Evolutionary conservation across 2,797 vertebrate genomes (phyloP).

Genomic region (Lagodon rhomboides): DNA sequence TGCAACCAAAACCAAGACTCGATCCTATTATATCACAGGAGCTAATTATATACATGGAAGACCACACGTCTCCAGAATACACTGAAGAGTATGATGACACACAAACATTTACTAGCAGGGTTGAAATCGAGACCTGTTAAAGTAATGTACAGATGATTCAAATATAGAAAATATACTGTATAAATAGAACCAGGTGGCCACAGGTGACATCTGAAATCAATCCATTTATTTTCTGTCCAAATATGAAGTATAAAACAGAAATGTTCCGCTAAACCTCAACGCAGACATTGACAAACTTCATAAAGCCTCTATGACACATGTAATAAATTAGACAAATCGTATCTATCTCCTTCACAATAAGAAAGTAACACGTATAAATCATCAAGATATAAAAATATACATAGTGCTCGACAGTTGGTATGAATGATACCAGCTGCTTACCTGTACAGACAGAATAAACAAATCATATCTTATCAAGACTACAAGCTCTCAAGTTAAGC

Average conservation of each 20-base stretch:
- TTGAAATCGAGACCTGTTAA: constrained; percentile 19
- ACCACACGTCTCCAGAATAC: not conserved
- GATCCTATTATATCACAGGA: not conserved
- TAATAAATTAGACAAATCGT: constrained; percentile 75
- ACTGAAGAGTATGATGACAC: not conserved
- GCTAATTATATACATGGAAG: not conserved
- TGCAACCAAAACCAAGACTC: constrained; percentile 33
- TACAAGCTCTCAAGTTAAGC: not conserved
- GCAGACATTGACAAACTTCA: constrained; percentile 21
- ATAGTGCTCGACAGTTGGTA: constrained; percentile 17
- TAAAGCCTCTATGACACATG: constrained; percentile 21
- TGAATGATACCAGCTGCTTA: not conserved
- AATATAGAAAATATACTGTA: constrained; percentile 16
- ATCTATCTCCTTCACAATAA: constrained; percentile 61
- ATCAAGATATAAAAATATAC: constrained; percentile 36
- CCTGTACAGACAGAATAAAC: constrained; percentile 21
- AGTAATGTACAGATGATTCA: constrained; percentile 12
- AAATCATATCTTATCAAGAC: constrained; percentile 5
- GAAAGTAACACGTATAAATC: constrained; percentile 35
- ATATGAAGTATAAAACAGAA: constrained; percentile 49
- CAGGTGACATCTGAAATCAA: constrained; percentile 30
- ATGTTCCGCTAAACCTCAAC: constrained; percentile 39
- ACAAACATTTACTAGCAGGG: not conserved
- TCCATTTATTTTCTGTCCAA: constrained; percentile 37
- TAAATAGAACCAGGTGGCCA: constrained; percentile 15